Base-by-base conservation (phyloP, 2,888 invertebrate species). In the Polietes domitor region DNA sequence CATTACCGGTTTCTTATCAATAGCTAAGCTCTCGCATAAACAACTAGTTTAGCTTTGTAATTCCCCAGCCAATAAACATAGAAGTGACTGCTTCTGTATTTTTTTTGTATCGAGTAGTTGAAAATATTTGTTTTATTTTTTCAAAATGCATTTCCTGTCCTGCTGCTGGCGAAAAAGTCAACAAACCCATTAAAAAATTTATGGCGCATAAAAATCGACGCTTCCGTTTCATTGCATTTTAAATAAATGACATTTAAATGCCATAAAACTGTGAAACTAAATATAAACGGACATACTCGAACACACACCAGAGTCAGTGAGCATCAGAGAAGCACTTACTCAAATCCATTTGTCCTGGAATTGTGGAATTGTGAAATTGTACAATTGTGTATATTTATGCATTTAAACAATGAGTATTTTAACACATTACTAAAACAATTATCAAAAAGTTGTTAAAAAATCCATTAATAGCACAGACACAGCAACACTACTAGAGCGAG, bases 131-230 rank as follows among this genome's bases (percentile, higher is more conserved):
- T 65, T 17, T 3, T 37, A n/a, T n/a, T 21, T 58, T 58, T 65
- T 17, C 37, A 37, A 15, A n/a, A 26, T 65, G 68, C 68, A 68
- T 43, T 24, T 68, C 43, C 68, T 17, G 41, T 19, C 17, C n/a
- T n/a, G 41, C 1, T 17, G 7, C 6, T 2, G 5, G 37, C 15
- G 58, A 73, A 26, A 85, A 85, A 88, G 89, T 89, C 89, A 90
- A 89, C 87, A 87, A 89, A 88, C 90, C 87, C 89, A 90, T 90
- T 88, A 87, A 88, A 84, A 81, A 87, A 88, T 88, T 81, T 89
- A 90, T 88, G 89, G 87, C 85, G 81, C 82, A 83, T 86, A 80
- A 85, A 87, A 86, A 82, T 86, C 76, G 82, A 79, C 85, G 82
- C 86, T 86, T 85, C 85, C 86, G 81, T 85, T 83, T 86, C 86